Evolutionary conservation across 2,113 vertebrate genomes (phyloP).

Genomic region (Eolophus roseicapilla): DNA sequence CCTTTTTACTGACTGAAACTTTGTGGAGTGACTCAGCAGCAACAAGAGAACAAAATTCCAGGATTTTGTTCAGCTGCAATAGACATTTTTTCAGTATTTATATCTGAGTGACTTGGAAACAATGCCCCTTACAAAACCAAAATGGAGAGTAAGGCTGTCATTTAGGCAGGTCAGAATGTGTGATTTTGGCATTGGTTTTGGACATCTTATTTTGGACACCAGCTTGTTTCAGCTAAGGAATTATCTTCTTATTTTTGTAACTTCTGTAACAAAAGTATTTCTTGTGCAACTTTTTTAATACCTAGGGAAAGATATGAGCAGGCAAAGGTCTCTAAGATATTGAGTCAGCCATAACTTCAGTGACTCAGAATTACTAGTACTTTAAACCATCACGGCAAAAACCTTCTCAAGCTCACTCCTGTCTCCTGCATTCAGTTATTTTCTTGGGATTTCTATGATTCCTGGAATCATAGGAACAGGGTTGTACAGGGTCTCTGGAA

Average conservation of each 20-base stretch:
- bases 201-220: background rate
- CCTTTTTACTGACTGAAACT: background rate
- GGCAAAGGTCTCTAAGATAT: background rate
- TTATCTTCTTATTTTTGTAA: background rate
- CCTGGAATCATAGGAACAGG: background rate
- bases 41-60: background rate
- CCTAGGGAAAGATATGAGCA: background rate
- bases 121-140: background rate
- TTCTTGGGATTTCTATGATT: background rate
- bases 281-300: background rate
- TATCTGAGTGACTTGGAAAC: background rate
- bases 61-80: background rate
- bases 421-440: background rate
- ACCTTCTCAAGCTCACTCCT: background rate
- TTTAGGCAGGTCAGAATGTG: background rate
- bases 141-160: background rate
- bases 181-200: background rate
- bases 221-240: background rate
- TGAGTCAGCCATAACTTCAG: background rate
- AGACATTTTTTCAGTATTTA: background rate
- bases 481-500: background rate
- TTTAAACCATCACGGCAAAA: background rate
- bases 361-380: background rate
- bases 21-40: background rate
- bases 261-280: background rate